Evolutionary conservation across 1,140 invertebrate species (phyloP), one percentile per base, ranked within the genome.

Genomic region (Bombus sibiricus): DNA sequence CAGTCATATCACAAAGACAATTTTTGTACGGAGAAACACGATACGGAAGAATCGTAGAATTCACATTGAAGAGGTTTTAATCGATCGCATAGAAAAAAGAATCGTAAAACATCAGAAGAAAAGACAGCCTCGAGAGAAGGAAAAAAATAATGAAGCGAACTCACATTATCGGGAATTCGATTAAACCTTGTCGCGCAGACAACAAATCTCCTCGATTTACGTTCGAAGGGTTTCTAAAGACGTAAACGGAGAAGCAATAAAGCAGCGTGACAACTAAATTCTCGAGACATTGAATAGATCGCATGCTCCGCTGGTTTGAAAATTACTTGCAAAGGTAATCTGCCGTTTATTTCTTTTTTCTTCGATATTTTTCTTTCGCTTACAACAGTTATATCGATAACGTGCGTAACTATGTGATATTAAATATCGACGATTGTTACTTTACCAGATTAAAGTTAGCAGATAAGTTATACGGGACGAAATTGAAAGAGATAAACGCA

Each of bases 151-250:
- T 32, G 59, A 75, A 37, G 34, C 34, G 47, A 53, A 39, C 39
- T 53, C n/a, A n/a, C n/a, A 53, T 80, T 80, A 85, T 80, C 76
- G 53, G 25, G 57, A 72, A 80, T 85, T 85, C 83, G 68, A 85
- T 85, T 85, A 85, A 85, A 78, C 77, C 77, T 80, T 57, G 69
- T 72, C 83, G 47, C n/a, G 83, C 68, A 64, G 68, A 80, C 76
- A 85, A 83, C 83, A 85, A 85, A 85, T 85, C 83, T 85, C 68
- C 25, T 25, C 68, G 76, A 85, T 85, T 85, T 85, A 85, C 77
- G 68, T 80, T 72, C 53, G 76, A 80, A 85, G 34, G 76, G 83
- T 72, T 85, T 85, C 83, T 72, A 85, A 85, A 85, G 76, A 80
- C 68, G 77, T 80, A 85, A 85, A 80, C 83, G 83, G 68, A 73